Evolutionary conservation across 1,140 invertebrate genomes (phyloP).

Genomic region (Hetaerina americana): DNA sequence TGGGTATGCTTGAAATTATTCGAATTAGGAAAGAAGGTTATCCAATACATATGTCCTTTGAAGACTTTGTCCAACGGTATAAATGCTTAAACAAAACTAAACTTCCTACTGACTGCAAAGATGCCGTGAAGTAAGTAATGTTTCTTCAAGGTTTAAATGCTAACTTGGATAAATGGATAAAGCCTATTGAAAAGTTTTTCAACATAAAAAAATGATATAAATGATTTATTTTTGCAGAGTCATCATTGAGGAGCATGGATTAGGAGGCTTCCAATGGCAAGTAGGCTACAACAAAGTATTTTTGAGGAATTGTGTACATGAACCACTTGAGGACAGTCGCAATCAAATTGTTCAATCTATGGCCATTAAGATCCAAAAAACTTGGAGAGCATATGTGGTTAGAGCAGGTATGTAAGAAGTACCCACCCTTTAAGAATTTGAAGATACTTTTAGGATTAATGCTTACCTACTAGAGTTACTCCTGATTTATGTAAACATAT

Average conservation of each 20-base stretch:
- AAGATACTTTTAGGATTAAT: too few species aligned
- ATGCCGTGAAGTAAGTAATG: conserved; percentile 39
- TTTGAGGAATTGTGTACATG: conserved; percentile 68
- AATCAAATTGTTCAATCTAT: conserved; percentile 52
- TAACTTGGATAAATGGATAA: too few species aligned
- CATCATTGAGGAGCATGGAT: conserved; percentile 42
- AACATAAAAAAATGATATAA: too few species aligned
- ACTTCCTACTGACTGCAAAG: conserved; percentile 29
- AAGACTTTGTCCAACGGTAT: conserved; percentile 68
- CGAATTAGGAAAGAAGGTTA: conserved; percentile 85
- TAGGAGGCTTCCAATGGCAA: conserved; percentile 73
- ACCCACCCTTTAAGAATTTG: too few species aligned
- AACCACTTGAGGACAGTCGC: conserved; percentile 70
- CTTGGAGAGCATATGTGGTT: conserved; percentile 46
- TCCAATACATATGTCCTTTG: conserved; percentile 71
- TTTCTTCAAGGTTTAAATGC: too few species aligned
- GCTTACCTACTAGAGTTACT: too few species aligned
- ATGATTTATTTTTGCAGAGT: conserved; percentile 19
- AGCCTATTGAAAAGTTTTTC: too few species aligned
- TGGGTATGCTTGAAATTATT: conserved; percentile 94
- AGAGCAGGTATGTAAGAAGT: too few species aligned
- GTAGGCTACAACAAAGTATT: conserved; percentile 85
- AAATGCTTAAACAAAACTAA: conserved; percentile 45
- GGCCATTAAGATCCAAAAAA: conserved; percentile 68
- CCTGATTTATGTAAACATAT: too few species aligned